Evolutionary conservation across 2,888 invertebrate genomes (phyloP), one percentile per base, ranked within the genome.

Genomic region (Leucania comma): DNA sequence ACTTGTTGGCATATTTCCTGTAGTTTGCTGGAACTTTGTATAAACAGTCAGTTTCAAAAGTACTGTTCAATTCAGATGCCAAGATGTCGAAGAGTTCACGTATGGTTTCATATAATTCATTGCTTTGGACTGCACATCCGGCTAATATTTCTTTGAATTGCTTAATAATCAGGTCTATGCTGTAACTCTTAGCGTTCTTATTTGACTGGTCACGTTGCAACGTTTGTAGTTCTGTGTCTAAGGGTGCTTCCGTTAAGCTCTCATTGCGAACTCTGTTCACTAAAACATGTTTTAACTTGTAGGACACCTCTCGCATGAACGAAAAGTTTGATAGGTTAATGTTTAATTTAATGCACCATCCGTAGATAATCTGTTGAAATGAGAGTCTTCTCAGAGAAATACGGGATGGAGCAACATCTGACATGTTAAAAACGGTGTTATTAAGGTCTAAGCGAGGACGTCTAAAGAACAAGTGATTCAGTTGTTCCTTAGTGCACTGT

Each of bases 341-440:
- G 4, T 6, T 32, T 8, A 84, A 9, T 72, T 78, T 85, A 0
- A 75, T 9, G 3, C 64, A 74, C 71, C 82, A 77, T 5, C 62
- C 73, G 0, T 70, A 65, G 0, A 85, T 32, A n/a, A 85, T 79
- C 4, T 77, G 59, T 42, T 73, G 35, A 1, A 81, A 73, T 0
- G 77, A 20, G 3, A 79, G 29, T 0, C 20, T 64, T 53, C 66
- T 78, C 0, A 73, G 22, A 0, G 60, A 68, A 20, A 91, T 90
- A 8, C 78, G 82, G 0, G 85, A 79, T 0, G 88, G 89, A 14
- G 74, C 22, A 1, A 71, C 54, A 0, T 80, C 78, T 0, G 74
- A 14, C 17, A 85, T 68, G n/a, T 93, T 92, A 42, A 94, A 92
- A 1, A 95, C 88, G 0, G 89, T 79, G 14, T 88, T 86, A 12